Evolutionary conservation across 2,888 invertebrate species (phyloP).

Genomic region (Leptura quadrifasciata): DNA sequence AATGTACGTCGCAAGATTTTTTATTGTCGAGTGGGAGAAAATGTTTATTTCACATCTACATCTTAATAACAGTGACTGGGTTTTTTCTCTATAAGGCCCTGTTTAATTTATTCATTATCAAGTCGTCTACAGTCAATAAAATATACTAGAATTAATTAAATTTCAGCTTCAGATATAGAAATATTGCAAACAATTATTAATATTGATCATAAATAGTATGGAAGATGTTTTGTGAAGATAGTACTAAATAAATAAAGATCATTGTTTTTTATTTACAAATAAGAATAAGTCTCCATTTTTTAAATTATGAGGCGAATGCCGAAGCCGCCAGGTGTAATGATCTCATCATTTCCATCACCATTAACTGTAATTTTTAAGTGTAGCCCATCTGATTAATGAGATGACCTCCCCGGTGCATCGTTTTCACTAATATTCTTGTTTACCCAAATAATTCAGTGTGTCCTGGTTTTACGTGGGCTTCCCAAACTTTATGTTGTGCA

Average conservation of each 20-base stretch:
- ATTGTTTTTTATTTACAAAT: not conserved
- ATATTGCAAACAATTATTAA: not conserved
- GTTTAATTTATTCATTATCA: not conserved
- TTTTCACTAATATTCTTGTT: too few species aligned
- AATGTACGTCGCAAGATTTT: conserved; percentile 36
- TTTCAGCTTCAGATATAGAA: not conserved
- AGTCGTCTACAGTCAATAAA: not conserved
- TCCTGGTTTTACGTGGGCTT: too few species aligned
- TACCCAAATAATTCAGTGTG: too few species aligned
- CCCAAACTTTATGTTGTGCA: too few species aligned
- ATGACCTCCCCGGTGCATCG: too few species aligned
- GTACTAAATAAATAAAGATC: not conserved
- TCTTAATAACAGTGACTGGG: conserved; percentile 12
- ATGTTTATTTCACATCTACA: conserved; percentile 21
- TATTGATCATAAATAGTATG: not conserved
- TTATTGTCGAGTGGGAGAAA: conserved; percentile 28
- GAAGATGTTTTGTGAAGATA: not conserved
- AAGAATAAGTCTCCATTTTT: not conserved
- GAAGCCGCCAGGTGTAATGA: conserved; percentile 12
- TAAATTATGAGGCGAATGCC: not conserved
- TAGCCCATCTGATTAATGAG: too few species aligned
- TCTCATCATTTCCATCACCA: not conserved
- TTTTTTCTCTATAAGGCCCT: not conserved
- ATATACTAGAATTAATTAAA: not conserved
- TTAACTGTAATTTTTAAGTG: not conserved